Evolutionary conservation across 2,113 vertebrate genomes (phyloP), one percentile per base, ranked within the genome.

Genomic region (Xyrauchen texanus): DNA sequence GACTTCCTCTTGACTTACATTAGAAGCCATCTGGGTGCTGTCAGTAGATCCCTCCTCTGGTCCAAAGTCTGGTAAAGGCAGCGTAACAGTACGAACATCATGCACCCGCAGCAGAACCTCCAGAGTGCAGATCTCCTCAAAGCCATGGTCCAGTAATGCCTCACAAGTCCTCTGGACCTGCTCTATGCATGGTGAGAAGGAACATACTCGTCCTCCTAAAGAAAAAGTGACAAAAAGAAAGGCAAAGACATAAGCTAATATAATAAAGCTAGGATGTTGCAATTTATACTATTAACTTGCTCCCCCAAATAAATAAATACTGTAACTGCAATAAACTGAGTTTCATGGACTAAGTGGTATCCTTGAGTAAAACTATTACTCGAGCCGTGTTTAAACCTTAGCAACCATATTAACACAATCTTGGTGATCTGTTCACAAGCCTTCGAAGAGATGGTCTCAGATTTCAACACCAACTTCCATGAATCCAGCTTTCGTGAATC

Each of bases 181-280:
- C 88, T 99, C 97, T 0, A 99, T 97, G 82, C 97, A 99, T 0
- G 98, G 98, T 0, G 98, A 99, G 90, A 99, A 99, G 55, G 98
- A 99, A 62, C 96, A 98, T 81, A 98, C 82, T 60, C 96, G 96
- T 2, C 98, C 97, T 49, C 97, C 98, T 98, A 91, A 0, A 66
- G 87, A 83, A 42, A 13, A 9, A 88, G 60, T 44, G 0, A 74
- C 21, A 34, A 34, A 34, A 79, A 15, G 66, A n/a, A 15, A 4
- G 0, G 61, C 61, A 34, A 34, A 34, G 21, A 34, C 21, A 34
- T 34, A 34, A 34, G 21, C 21, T 34, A 34, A 34, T 34, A 34
- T 3, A 34, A 34, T 34, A 34, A 34, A 34, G 21, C 21, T 34
- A 34, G 21, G 21, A 34, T 34, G 21, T 34, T 34, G 21, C 21